Percentiles rank a stretch among this genome's conserved stretches.
Evolutionary conservation across 1,140 invertebrate species (phyloP).

Genomic region (Spodoptera frugiperda): DNA sequence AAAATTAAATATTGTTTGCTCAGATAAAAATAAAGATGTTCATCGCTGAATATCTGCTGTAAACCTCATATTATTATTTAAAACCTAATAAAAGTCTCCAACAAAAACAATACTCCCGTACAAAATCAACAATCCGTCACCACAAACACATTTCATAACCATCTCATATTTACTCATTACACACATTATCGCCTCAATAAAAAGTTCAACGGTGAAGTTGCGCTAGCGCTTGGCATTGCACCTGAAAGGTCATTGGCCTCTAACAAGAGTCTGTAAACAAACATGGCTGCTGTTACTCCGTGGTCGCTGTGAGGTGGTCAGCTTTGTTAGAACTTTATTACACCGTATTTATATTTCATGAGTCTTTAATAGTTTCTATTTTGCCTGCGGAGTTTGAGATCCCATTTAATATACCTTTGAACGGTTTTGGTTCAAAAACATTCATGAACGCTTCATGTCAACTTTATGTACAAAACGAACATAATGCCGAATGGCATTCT

Average conservation of each 20-base stretch:
- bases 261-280: conserved; percentile 29
- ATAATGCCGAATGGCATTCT: too few relatives aligned
- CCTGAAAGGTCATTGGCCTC: conserved; percentile 32
- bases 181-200: conserved; percentile 20
- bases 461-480: too few relatives aligned
- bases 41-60: too few relatives aligned
- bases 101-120: too few relatives aligned
- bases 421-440: too few relatives aligned
- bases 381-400: too few relatives aligned
- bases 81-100: too few relatives aligned
- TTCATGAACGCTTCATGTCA: too few relatives aligned
- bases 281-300: neutral
- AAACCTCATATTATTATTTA: too few relatives aligned
- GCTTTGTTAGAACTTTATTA: neutral
- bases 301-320: conserved; percentile 8
- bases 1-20: too few relatives aligned
- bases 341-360: neutral
- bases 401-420: neutral
- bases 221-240: conserved; percentile 4
- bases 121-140: neutral
- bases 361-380: neutral
- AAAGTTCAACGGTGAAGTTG: conserved; percentile 21
- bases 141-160: neutral
- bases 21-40: too few relatives aligned
- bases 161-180: neutral